Evolutionary conservation across 2,888 invertebrate species (phyloP), one percentile per base, ranked within the genome.

Genomic region (Leptopilina drosophilae): DNA sequence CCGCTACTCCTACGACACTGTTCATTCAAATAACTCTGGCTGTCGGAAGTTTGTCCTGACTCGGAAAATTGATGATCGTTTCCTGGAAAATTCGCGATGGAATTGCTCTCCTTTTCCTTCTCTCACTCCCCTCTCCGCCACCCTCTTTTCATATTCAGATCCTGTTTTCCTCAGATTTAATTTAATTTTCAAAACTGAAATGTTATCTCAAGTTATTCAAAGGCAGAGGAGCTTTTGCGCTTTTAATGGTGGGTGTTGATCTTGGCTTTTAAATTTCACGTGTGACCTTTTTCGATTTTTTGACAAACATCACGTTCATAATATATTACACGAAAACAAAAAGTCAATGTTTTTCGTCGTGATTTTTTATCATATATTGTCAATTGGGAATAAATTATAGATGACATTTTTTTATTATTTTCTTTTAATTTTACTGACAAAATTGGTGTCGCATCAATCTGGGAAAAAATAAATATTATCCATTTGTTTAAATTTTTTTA

Each of bases 1-100:
- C 87, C 88, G 86, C 87, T 87, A 84, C 88, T 88, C 86, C 85
- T 86, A 85, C 87, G 87, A 87, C 85, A 86, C 87, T 86, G 85
- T 87, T 87, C 87, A 87, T 89, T 89, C 88, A 86, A 88, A 89
- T 88, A 87, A 86, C 84, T 85, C 82, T 9, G 12, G 82, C 84
- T 79, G 81, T 79, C 79, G 81, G 77, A 65, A 69, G 76, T 80
- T 82, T 79, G 80, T 83, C 81, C 82, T 81, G 77, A 75, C 85
- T 82, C 85, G 85, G 85, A 85, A 86, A 87, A 84, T 86, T 83
- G 84, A 83, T 80, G 81, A 82, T 86, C 85, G 80, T 82, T 80
- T 82, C 69, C 77, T 80, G 49, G 49, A 67, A 76, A 73, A 78
- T 64, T 78, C 64, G 81, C n/a, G 77, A 33, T 78, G 77, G 69